phyloP scores from a whole-genome alignment of 35 echinoderm and acorn worm species.

The Eucidaris tribuloides region DNA sequence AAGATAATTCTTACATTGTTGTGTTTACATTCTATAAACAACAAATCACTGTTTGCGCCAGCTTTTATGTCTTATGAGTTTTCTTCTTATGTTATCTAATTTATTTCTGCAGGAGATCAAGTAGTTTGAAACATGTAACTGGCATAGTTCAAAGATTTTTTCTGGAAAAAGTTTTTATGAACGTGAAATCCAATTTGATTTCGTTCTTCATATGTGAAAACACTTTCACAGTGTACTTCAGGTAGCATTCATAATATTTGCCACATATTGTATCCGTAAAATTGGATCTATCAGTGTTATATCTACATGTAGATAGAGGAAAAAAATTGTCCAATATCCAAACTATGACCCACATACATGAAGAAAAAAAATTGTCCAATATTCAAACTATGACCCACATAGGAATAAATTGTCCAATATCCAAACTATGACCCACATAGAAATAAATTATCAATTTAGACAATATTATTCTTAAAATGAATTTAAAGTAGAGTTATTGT shows the following conservation, averaged over 20 bases:
- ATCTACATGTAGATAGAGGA: too few relatives aligned
- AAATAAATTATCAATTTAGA: background rate
- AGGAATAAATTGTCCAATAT: background rate
- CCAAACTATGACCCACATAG: background rate
- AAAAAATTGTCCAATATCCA: background rate
- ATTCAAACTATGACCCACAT: background rate
- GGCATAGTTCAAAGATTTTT: too few relatives aligned
- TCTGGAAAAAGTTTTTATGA: too few relatives aligned
- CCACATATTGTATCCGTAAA: too few relatives aligned
- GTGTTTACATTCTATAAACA: background rate
- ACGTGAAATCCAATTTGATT: too few relatives aligned
- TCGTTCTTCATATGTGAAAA: too few relatives aligned
- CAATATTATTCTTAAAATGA: background rate
- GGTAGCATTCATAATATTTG: too few relatives aligned
- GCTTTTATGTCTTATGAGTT: background rate
- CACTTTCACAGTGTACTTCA: too few relatives aligned
- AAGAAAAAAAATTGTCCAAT: background rate
- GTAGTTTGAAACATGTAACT: too few relatives aligned
- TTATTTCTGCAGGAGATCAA: background rate
- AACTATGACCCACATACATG: background rate
- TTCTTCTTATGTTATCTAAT: background rate
- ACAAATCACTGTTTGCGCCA: background rate
- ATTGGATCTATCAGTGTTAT: too few relatives aligned
- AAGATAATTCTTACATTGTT: too few relatives aligned
- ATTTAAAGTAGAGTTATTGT: background rate